Conservation (phyloP, 2,888 invertebrate genomes). For the Criorhina ranunculi region DNA sequence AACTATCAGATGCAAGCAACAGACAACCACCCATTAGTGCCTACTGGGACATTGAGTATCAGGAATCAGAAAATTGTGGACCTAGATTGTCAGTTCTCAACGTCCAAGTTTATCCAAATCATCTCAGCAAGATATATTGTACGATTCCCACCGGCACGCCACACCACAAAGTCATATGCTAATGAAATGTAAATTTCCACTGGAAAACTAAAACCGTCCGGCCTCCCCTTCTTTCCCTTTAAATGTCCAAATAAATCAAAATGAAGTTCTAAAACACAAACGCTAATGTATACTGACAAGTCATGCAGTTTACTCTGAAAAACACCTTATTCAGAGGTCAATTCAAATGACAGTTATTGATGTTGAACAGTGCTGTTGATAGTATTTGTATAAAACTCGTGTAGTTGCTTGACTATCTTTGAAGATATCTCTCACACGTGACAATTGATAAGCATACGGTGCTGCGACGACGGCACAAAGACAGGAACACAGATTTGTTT, state of each 20-base stretch:
- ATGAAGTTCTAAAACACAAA: constrained; percentile 35
- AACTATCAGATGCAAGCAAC: no score
- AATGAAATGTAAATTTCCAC: constrained; percentile 35
- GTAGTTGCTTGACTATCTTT: constrained; percentile 15
- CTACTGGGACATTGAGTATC: no score
- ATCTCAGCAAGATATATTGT: neutral
- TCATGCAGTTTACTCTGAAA: constrained; percentile 8
- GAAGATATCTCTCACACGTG: constrained; percentile 53
- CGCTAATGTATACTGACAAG: constrained; percentile 35
- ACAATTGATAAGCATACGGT: constrained; percentile 43
- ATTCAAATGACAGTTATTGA: constrained; percentile 35
- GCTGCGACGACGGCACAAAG: constrained; percentile 5
- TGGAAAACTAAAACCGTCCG: constrained; percentile 21
- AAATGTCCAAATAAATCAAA: constrained; percentile 50
- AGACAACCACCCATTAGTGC: no score
- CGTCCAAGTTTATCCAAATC: neutral
- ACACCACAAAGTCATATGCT: constrained; percentile 48
- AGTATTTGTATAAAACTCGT: neutral
- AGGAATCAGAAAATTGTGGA: no score
- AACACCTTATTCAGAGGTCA: constrained; percentile 47
- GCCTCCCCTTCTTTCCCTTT: neutral
- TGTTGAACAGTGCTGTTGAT: constrained; percentile 21
- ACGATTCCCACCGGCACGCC: constrained; percentile 1
- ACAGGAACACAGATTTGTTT: constrained; percentile 36
- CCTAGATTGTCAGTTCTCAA: no score